A percentile compares a stretch with the other conserved stretches of the same genome.
These are phyloP conservation scores for Lasioglossum villosulum DNA, from an alignment of 2,888 invertebrate species.

Conservation along the genomic window DNA sequence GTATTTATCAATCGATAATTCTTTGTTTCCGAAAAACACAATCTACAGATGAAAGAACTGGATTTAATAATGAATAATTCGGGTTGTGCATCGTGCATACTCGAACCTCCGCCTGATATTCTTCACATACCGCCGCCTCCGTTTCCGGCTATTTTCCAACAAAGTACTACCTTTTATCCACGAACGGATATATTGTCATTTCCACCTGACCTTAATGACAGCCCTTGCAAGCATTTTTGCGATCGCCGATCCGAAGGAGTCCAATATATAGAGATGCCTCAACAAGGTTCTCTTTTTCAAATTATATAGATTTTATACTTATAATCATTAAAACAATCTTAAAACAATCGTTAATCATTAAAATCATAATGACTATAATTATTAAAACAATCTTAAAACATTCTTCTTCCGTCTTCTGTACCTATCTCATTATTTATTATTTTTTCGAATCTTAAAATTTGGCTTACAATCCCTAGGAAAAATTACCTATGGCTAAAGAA, in stretches of 20 bases:
- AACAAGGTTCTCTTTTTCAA: slow-evolving; percentile 87
- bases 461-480: neutral
- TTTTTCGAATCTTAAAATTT: neutral
- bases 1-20: neutral
- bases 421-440: neutral
- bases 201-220: slow-evolving; percentile 78
- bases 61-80: slow-evolving; percentile 77
- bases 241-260: slow-evolving; percentile 86
- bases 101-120: slow-evolving; percentile 92
- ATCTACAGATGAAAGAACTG: slow-evolving; percentile 69
- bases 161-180: slow-evolving; percentile 80
- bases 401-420: neutral
- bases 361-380: too few relatives aligned
- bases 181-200: slow-evolving; percentile 75
- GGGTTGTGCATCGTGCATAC: slow-evolving; percentile 84
- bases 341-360: too few relatives aligned
- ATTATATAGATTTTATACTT: neutral
- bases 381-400: neutral
- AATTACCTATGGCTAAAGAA: neutral
- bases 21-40: neutral
- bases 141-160: slow-evolving; percentile 90
- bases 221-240: slow-evolving; percentile 81
- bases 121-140: slow-evolving; percentile 94
- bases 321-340: neutral
- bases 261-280: slow-evolving; percentile 92